Base-by-base conservation (phyloP, 1,140 invertebrate species). In the Lordiphosa stackelbergi region DNA sequence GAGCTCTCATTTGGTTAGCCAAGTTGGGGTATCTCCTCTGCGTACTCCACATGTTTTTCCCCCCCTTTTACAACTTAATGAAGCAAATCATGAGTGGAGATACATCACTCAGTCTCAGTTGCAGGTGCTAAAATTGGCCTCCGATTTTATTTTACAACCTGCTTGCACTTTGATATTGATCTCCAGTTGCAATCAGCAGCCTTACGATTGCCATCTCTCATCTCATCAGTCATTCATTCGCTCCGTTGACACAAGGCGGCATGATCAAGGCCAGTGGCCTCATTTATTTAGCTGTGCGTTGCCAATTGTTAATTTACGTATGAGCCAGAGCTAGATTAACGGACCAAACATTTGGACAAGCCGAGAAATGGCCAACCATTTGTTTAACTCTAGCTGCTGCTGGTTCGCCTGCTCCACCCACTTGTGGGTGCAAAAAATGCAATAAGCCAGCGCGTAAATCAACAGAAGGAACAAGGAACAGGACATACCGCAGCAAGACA, bases 371-470 rank as follows among this genome's bases (percentile, higher is more conserved):
- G 46, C 47, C 42, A 53, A 19, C 61, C 19, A 77, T 79, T 83
- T 72, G 77, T 83, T 57, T 16, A 11, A 3, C n/a, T 12, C 12
- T 42, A 9, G 48, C 4, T 35, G 48, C 4, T 35, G 19, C 35
- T 13, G 12, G 3, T 13, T 22, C 22, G 1, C 22, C n/a, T 7
- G 5, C 22, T 6, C 41, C 5, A 9, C 22, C 13, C 43, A 31
- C 9, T 64, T 56, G 71, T 34, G 38, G 37, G 46, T 19, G 70
- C 56, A 36, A 42, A 64, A 64, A 79, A 69, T 69, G 75, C 75
- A 83, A 81, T 81, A 81, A 83, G 75, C 77, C 62, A 56, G 43
- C 40, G 60, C 68, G 75, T 81, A 81, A 81, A 83, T 81, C 75
- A 81, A 83, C 75, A 69, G 46, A 31, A 66, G 36, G 38, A 24